A percentile compares a stretch with the other conserved stretches of the same genome.
These are phyloP conservation scores for Clistopyga incitator DNA, from an alignment of 2,888 invertebrate species.

Conservation along the genomic window DNA sequence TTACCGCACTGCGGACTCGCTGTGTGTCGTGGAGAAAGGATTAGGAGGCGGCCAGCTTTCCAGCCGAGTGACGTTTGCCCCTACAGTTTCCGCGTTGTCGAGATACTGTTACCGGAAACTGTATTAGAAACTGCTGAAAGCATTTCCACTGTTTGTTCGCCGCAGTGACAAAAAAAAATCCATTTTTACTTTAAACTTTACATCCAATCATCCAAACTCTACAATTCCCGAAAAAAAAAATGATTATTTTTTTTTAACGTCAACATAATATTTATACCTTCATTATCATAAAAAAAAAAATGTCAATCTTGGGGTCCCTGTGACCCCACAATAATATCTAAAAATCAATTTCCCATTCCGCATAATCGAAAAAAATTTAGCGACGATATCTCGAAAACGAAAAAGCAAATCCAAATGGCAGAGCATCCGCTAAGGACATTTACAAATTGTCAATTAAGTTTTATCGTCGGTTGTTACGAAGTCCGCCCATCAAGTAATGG, in stretches of 20 bases:
- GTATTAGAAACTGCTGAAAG: conserved; percentile 22
- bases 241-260: too few species aligned
- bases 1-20: conserved; percentile 5
- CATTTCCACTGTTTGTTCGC: not conserved
- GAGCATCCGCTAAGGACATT: not conserved
- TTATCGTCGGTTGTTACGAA: not conserved
- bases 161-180: not conserved
- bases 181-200: not conserved
- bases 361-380: not conserved
- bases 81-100: conserved; percentile 1
- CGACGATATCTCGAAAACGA: not conserved
- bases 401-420: not conserved
- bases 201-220: too few species aligned
- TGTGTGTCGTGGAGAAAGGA: conserved; percentile 13
- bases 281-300: too few species aligned
- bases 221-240: too few species aligned
- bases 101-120: not conserved
- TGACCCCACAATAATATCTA: too few species aligned
- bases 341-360: too few species aligned
- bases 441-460: conserved; percentile 1
- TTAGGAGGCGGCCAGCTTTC: conserved; percentile 20
- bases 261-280: too few species aligned
- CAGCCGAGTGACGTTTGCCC: conserved; percentile 14
- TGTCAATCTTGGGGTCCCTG: too few species aligned
- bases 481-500: conserved; percentile 1